Conservation (phyloP, 2,888 invertebrate species). For the Scaptomyza cyrtandrae region DNA sequence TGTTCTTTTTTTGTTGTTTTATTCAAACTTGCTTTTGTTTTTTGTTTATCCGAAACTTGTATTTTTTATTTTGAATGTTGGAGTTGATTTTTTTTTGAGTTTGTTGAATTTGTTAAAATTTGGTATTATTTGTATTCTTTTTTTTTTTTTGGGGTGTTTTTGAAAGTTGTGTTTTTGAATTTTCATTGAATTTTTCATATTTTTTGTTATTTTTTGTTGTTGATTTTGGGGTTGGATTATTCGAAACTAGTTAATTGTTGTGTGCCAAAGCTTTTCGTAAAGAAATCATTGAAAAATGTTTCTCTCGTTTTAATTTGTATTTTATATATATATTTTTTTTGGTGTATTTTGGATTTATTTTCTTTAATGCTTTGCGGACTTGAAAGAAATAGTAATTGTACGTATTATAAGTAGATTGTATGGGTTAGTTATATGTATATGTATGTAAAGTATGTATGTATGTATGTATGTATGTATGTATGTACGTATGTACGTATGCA, state of each 20-base stretch:
- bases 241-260: constrained; percentile 58
- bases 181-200: no score
- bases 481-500: constrained; percentile 31
- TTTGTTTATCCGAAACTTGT: constrained; percentile 68
- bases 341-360: neutral
- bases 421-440: constrained; percentile 41
- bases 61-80: constrained; percentile 51
- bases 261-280: constrained; percentile 81
- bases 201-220: constrained; percentile 2
- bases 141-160: constrained; percentile 9
- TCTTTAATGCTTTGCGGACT: constrained; percentile 27
- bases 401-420: constrained; percentile 55
- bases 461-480: constrained; percentile 10
- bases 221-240: constrained; percentile 2
- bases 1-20: constrained; percentile 19
- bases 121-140: constrained; percentile 19
- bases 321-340: no score
- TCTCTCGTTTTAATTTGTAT: constrained; percentile 12
- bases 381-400: constrained; percentile 51
- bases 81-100: constrained; percentile 37
- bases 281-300: constrained; percentile 29
- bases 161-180: constrained; percentile 1
- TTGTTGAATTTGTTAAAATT: constrained; percentile 34
- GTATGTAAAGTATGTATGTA: constrained; percentile 8
- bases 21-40: constrained; percentile 20